Conservation (phyloP, 1,140 invertebrate species). For the Dryas iulia region DNA sequence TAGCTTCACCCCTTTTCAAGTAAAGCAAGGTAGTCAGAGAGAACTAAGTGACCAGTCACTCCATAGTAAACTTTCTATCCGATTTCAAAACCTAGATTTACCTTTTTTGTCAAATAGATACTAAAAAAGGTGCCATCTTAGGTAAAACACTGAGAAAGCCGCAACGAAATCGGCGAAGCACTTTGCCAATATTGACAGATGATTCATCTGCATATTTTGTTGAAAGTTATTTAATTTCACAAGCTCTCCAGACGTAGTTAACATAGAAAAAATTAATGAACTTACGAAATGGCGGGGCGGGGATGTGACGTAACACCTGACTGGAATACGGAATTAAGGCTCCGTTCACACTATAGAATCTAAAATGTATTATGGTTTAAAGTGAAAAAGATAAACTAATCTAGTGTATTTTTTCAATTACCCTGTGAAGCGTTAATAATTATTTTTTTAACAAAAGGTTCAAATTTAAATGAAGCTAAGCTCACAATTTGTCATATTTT, state of each 20-base stretch:
- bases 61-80: no score
- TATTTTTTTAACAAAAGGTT: no score
- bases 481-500: no score
- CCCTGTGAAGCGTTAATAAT: no score
- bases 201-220: conserved; percentile 7
- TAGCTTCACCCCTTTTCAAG: no score
- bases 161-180: neutral
- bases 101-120: no score
- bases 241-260: conserved; percentile 26
- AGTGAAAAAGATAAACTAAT: neutral
- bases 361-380: neutral
- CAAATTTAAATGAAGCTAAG: no score
- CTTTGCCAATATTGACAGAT: neutral
- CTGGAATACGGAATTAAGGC: conserved; percentile 15
- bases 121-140: neutral
- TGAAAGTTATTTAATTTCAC: conserved; percentile 26
- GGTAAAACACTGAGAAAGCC: neutral
- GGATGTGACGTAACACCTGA: conserved; percentile 12
- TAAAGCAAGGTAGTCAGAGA: no score
- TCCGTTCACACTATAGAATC: neutral
- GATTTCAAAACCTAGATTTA: no score
- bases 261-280: conserved; percentile 32
- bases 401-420: neutral
- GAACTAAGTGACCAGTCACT: no score
- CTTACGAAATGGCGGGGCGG: conserved; percentile 13